Evolutionary conservation across 2,113 vertebrate species (phyloP).

Genomic region (Candoia aspera): DNA sequence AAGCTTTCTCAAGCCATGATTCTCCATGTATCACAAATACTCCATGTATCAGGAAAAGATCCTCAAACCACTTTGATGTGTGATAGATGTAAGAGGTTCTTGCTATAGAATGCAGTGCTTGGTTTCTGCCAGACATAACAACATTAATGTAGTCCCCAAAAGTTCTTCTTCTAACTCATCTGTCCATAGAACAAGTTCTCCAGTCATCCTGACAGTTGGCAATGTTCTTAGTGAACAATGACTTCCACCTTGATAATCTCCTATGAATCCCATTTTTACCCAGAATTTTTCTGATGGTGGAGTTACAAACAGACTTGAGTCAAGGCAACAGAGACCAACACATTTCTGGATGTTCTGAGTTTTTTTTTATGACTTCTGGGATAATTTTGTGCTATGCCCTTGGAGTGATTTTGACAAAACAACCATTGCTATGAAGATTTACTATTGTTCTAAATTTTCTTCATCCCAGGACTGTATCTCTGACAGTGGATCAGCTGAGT

Average conservation of each 20-base stretch:
- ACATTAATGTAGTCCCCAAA: not conserved
- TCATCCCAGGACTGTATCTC: not conserved
- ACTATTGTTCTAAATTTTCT: not conserved
- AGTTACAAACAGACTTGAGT: not conserved
- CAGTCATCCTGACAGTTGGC: not conserved
- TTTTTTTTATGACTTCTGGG: not conserved
- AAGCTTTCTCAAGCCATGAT: not conserved
- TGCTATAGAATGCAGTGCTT: not conserved
- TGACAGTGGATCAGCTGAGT: not conserved
- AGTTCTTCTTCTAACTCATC: not conserved
- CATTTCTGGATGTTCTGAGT: not conserved
- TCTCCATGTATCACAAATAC: not conserved
- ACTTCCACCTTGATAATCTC: not conserved
- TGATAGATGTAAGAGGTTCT: not conserved
- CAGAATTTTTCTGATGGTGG: not conserved
- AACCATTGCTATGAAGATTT: not conserved
- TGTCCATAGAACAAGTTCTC: not conserved
- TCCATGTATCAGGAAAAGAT: not conserved
- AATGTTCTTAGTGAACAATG: not conserved
- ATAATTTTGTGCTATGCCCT: not conserved
- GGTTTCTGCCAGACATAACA: not conserved
- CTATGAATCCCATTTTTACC: not conserved
- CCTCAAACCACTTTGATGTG: not conserved
- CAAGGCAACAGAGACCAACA: not conserved
- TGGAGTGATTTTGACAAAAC: not conserved